These are phyloP conservation scores for Urocitellus parryii DNA, from an alignment of 2,113 vertebrate genomes.

Conservation along the genomic window DNA sequence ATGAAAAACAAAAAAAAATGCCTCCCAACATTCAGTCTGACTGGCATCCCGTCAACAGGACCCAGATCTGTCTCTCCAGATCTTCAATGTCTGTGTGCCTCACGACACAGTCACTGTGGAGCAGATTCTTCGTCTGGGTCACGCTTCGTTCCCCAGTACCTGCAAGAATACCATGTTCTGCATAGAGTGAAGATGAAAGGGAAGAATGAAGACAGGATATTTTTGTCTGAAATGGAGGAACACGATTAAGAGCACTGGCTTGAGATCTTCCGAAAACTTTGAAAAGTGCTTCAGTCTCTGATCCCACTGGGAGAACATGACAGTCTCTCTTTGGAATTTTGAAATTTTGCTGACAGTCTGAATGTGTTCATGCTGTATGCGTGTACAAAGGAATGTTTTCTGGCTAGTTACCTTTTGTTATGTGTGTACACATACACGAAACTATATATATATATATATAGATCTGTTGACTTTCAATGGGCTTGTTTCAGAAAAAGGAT, in stretches of 20 bases:
- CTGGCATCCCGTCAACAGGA: not conserved
- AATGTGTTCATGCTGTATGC: not conserved
- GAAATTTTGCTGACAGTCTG: not conserved
- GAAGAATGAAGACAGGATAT: not conserved
- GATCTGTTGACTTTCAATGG: not conserved
- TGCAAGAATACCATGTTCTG: not conserved
- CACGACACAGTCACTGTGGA: not conserved
- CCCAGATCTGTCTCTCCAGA: constrained; percentile 45
- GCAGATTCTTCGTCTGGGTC: not conserved
- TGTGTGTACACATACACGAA: not conserved
- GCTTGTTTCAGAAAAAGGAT: constrained; percentile 10
- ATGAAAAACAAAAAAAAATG: not conserved
- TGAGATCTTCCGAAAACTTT: not conserved
- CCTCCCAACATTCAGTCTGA: not conserved
- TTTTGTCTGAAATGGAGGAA: not conserved
- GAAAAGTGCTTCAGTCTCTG: not conserved
- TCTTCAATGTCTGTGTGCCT: not conserved
- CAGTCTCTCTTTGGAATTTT: not conserved
- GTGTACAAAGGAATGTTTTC: not conserved
- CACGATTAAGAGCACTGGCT: not conserved
- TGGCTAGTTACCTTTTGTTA: not conserved
- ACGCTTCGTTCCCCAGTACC: not conserved
- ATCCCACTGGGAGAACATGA: not conserved
- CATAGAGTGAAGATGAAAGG: not conserved
- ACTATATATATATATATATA: not conserved